These are phyloP conservation scores for Prunella himalayana DNA, from an alignment of 2,113 vertebrate genomes.

Conservation along the genomic window DNA sequence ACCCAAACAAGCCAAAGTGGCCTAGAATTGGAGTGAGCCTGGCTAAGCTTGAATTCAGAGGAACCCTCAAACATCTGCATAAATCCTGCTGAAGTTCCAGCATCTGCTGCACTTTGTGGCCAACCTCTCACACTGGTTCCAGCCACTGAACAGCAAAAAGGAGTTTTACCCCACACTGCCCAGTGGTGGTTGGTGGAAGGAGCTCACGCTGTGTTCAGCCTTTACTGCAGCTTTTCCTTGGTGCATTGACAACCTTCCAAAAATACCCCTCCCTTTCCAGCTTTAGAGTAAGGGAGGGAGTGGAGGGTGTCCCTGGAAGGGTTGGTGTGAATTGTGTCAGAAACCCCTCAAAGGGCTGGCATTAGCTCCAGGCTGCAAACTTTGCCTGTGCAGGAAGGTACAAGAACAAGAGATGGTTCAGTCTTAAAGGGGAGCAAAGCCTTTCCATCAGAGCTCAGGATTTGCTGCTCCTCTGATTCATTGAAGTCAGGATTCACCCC, in stretches of 20 bases:
- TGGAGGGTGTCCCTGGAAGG: neutral
- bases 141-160: neutral
- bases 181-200: neutral
- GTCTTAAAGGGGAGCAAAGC: neutral
- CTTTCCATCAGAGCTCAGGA: neutral
- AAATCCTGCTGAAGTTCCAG: neutral
- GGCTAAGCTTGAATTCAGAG: neutral
- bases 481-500: neutral
- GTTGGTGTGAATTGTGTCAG: neutral
- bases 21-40: neutral
- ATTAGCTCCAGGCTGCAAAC: neutral
- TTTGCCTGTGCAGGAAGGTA: neutral
- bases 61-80: neutral
- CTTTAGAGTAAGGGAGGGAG: neutral
- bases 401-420: neutral
- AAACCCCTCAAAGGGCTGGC: neutral
- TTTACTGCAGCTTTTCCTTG: neutral
- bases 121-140: neutral
- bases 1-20: neutral
- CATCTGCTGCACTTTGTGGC: neutral
- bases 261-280: neutral
- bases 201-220: neutral
- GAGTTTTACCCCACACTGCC: neutral
- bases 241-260: neutral
- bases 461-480: neutral